Conservation (phyloP, 2,113 vertebrate genomes). For the Pterocles burchelli region DNA sequence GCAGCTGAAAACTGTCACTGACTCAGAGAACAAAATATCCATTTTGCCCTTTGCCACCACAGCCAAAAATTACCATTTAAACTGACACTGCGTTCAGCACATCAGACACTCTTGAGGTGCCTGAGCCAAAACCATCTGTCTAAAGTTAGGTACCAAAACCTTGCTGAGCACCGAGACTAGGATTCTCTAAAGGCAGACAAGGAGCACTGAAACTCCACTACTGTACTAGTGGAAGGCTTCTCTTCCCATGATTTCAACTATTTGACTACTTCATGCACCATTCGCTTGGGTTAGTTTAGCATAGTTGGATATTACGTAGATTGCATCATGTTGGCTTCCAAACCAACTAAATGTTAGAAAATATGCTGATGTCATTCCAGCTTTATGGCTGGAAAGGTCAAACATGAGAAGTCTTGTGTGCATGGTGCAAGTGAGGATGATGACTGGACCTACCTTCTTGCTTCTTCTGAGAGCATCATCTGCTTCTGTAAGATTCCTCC, state of each 20-base stretch:
- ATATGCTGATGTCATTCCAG: not conserved
- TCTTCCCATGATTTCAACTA: not conserved
- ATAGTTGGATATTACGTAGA: not conserved
- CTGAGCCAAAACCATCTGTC: not conserved
- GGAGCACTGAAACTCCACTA: not conserved
- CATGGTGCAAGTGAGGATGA: not conserved
- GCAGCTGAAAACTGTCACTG: not conserved
- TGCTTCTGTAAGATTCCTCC: not conserved
- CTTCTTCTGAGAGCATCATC: not conserved
- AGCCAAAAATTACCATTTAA: not conserved
- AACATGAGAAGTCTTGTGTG: not conserved
- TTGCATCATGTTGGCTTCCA: not conserved
- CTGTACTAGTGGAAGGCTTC: not conserved
- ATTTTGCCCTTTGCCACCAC: not conserved
- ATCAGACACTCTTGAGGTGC: not conserved
- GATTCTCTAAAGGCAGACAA: not conserved
- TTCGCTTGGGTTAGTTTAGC: not conserved
- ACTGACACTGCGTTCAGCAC: not conserved
- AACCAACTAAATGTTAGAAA: not conserved
- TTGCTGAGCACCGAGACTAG: not conserved
- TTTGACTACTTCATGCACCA: not conserved
- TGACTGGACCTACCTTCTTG: not conserved
- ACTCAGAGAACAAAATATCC: not conserved
- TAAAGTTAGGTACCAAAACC: not conserved
- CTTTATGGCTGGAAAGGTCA: not conserved